These are phyloP conservation scores for Hozukius guyotensis DNA, from an alignment of 2,797 vertebrate genomes.

Conservation along the genomic window DNA sequence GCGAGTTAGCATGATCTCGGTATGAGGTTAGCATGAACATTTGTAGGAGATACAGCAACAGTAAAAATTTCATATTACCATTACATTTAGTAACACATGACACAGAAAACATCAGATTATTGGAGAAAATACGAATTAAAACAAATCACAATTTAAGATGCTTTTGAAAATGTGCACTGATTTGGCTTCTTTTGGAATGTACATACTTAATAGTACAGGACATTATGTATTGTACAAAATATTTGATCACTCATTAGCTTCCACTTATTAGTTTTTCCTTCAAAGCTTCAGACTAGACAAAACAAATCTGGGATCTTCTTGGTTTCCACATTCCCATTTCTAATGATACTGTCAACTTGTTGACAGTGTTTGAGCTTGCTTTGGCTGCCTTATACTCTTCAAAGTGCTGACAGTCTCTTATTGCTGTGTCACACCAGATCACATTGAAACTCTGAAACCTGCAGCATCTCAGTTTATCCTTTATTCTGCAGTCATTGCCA, in stretches of 20 bases:
- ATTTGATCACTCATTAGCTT: background rate
- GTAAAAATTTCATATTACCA: background rate
- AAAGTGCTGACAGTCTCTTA: constrained; percentile 3
- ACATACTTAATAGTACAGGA: background rate
- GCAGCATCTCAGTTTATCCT: background rate
- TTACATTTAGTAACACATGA: background rate
- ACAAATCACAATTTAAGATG: background rate
- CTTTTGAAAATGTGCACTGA: background rate
- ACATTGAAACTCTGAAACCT: constrained; percentile 9
- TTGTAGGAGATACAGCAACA: background rate
- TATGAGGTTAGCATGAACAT: background rate
- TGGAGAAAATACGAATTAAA: background rate
- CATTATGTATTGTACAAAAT: background rate
- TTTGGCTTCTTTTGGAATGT: background rate
- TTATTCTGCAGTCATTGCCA: constrained; percentile 25
- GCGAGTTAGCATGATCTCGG: constrained; percentile 1
- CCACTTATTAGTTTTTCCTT: background rate
- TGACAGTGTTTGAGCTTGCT: constrained; percentile 9
- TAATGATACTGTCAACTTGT: constrained; percentile 21
- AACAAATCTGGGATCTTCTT: background rate
- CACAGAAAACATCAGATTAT: background rate
- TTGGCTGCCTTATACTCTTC: background rate
- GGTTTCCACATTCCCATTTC: background rate
- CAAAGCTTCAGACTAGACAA: background rate
- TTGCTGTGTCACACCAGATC: constrained; percentile 3